Conservation (phyloP, 2,113 vertebrate genomes). For the Corydoras maculifer region DNA sequence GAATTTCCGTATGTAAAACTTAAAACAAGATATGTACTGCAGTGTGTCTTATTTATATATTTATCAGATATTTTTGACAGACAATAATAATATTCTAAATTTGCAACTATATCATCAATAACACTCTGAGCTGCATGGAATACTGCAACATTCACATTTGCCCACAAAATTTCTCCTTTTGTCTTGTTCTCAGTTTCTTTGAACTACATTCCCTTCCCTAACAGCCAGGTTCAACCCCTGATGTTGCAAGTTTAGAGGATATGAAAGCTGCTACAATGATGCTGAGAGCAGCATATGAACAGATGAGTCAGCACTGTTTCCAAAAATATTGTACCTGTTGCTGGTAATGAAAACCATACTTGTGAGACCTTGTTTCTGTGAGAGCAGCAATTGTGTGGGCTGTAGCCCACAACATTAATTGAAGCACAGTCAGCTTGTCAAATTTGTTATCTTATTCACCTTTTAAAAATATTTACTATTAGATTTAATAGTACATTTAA, state of each 20-base stretch:
- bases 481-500: too few relatives aligned
- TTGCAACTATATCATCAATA: too few relatives aligned
- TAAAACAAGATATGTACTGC: too few relatives aligned
- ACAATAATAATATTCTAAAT: too few relatives aligned
- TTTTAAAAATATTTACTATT: too few relatives aligned
- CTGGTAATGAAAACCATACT: constrained; percentile 16
- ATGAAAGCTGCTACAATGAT: constrained; percentile 25
- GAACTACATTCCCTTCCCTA: neutral
- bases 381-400: constrained; percentile 9
- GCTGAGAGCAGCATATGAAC: constrained; percentile 26
- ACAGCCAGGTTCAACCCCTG: constrained; percentile 23
- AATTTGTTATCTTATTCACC: neutral
- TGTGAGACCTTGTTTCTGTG: constrained; percentile 13
- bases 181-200: neutral
- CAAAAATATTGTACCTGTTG: constrained; percentile 31
- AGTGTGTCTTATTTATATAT: too few relatives aligned
- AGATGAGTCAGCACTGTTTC: constrained; percentile 26
- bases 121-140: neutral
- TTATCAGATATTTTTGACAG: too few relatives aligned
- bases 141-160: constrained; percentile 5
- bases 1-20: too few relatives aligned
- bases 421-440: constrained; percentile 10
- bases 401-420: constrained; percentile 12
- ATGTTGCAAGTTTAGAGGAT: constrained; percentile 31
- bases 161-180: neutral